Base-by-base conservation (phyloP, 1,140 invertebrate genomes). In the Sarcophaga bullata region DNA sequence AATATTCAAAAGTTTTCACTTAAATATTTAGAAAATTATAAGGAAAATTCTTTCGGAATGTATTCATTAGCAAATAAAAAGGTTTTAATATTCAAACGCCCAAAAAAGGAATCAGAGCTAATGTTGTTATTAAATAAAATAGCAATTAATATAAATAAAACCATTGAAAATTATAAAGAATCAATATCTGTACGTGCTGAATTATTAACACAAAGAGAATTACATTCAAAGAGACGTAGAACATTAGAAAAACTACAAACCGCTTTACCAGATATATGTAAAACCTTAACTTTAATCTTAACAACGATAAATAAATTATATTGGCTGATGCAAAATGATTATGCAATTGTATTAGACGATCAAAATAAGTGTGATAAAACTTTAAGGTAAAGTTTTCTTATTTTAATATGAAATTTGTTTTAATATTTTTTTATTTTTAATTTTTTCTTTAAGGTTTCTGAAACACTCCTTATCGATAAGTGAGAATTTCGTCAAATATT, bases 401-500 rank as follows among this genome's bases (percentile, higher is more conserved):
- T 11, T 49, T 17, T n/a, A 62, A 62, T 62, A 17, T 62, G 2
- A 62, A 17, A n/a, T n/a, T 8, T 17, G 17, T 8, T 62, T n/a
- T n/a, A n/a, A 10, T n/a, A 62, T 62, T 62, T n/a, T 62, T 5
- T 62, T 17, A 6, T 8, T 1, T 49, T 50, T 11, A 47, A 73
- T 68, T 46, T 83, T 52, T 81, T 3, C 50, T 82, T 83, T 62
- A 46, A 84, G 84, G n/a, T 84, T 82, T 81, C 75, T 83, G 6
- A 83, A 83, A 72, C 80, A 72, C 3, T 13, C 80, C 6, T 50
- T 82, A 52, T 83, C 80, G n/a, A 11, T 83, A 73, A 48, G 25
- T n/a, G 84, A 84, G 68, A 83, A 84, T 81, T 50, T 84, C 13
- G 76, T 75, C 11, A 81, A 82, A 72, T 84, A 84, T 83, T 81